phyloP scores from a whole-genome alignment of 2,888 invertebrate genomes.

The Leptothorax acervorum region DNA sequence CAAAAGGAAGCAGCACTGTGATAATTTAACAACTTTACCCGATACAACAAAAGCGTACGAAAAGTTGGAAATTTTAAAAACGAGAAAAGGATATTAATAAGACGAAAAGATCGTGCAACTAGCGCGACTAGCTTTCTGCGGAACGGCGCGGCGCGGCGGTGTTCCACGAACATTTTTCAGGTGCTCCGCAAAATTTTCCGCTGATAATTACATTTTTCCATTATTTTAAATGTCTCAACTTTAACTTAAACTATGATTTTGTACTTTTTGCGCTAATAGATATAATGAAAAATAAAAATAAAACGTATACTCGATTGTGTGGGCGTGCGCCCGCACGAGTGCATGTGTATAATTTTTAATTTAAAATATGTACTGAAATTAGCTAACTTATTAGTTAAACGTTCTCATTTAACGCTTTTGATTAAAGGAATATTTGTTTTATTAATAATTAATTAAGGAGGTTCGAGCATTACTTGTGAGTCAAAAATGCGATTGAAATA shows the following conservation, averaged over 20 bases:
- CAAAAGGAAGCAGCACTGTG: not conserved
- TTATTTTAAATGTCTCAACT: slow-evolving; percentile 20
- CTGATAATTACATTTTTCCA: slow-evolving; percentile 11
- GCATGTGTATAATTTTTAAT: too few relatives aligned
- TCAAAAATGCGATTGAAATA: too few relatives aligned
- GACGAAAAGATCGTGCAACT: not conserved
- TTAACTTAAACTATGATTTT: slow-evolving; percentile 12
- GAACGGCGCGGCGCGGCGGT: not conserved
- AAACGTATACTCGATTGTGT: not conserved
- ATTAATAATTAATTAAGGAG: too few relatives aligned
- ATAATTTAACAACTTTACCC: not conserved
- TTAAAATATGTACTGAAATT: not conserved
- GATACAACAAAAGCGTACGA: not conserved
- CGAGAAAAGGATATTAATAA: slow-evolving; percentile 22
- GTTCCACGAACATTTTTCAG: slow-evolving; percentile 30
- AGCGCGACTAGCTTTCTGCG: not conserved
- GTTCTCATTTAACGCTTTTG: not conserved
- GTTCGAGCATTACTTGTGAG: too few relatives aligned
- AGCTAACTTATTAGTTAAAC: not conserved
- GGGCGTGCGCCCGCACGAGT: too few relatives aligned
- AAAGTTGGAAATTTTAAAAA: slow-evolving; percentile 13
- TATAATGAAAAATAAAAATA: not conserved
- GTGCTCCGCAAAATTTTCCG: slow-evolving; percentile 21
- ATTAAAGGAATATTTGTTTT: not conserved
- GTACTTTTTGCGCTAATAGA: not conserved